Evolutionary conservation across 2,797 vertebrate species (phyloP), one percentile per base, ranked within the genome.

Genomic region (Pseudomugil gertrudae): DNA sequence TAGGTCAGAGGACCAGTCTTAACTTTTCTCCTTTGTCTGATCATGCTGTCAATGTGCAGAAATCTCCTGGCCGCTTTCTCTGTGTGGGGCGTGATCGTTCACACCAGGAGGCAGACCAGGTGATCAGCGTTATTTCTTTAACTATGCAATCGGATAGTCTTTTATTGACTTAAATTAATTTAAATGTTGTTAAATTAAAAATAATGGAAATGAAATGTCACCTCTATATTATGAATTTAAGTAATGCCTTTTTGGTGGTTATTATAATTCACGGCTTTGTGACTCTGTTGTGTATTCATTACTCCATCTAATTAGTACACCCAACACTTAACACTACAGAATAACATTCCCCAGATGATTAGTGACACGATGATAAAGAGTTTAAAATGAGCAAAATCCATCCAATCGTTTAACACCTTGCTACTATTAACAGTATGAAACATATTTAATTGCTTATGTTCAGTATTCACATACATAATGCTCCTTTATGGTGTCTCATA

Each of bases 401-500:
- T 33, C 74, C 76, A 67, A 71, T 74, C 60, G 61, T 57, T 32
- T 64, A 24, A 59, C 56, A 69, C 26, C 35, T 17, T 60, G 24
- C 9, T 21, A 26, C 38, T 90, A 76, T 93, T 93, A 83, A 94
- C 95, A 78, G 94, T 94, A 71, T 95, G n/a, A n/a, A n/a, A n/a
- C n/a, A n/a, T n/a, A n/a, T n/a, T n/a, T n/a, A n/a, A 95, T 94
- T 67, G 32, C 27, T 32, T 36, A 9, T 14, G 35, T 51, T 17
- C 40, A 52, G 27, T 6, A 55, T 52, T 33, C 93, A 79, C 94
- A 94, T 92, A 89, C 54, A 62, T 36, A 5, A 57, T 52, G 13
- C 36, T 2, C 66, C 69, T 66, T 69, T 57, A 23, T 15, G 33
- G 14, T 24, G 29, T 21, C 33, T 32, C 38, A 26, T 51, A 54